Base-by-base conservation (phyloP, 2,888 invertebrate genomes). In the Tolmerus cingulatus region DNA sequence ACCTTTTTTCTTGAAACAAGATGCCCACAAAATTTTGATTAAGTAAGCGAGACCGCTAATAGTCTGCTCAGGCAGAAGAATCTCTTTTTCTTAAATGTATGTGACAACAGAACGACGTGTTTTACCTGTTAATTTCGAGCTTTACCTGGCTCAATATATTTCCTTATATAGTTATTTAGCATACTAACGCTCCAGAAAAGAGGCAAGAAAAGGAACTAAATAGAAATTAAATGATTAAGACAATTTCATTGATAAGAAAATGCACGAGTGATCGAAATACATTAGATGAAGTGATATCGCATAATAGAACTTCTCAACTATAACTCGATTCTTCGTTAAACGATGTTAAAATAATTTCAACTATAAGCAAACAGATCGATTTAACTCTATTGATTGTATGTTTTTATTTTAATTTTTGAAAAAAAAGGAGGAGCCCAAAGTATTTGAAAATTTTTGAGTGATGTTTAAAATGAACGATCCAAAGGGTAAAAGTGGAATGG, bases 401-500 rank as follows among this genome's bases (percentile, higher is more conserved):
- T 51, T 51, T 51, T 7, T 51, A 19, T 51, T 9, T 51, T 51
- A n/a, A 51, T 51, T 51, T 51, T 16, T n/a, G n/a, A 0, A 51
- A 51, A n/a, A 8, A 5, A n/a, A n/a, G 16, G 51, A 51, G 51
- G 16, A 51, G 16, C 14, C 14, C 43, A 8, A 46, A 14, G 12
- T n/a, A 51, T 7, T 51, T 51, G 4, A n/a, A 7, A 16, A n/a
- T 16, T 34, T 16, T 51, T 51, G 19, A 51, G 51, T 51, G 37
- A 81, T 82, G 82, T 82, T 82, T 40, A 82, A 82, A 57, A 82
- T 82, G 66, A 37, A 55, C 19, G 82, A 57, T n/a, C 30, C 81
- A 7, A 81, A 81, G 16, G 5, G 12, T 8, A 78, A 78, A 12
- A 30, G 74, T 23, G 16, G 16, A 5, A 19, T 57, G 30, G 57